Evolutionary conservation across 2,797 vertebrate species (phyloP).

Genomic region (Muscicapa striata): DNA sequence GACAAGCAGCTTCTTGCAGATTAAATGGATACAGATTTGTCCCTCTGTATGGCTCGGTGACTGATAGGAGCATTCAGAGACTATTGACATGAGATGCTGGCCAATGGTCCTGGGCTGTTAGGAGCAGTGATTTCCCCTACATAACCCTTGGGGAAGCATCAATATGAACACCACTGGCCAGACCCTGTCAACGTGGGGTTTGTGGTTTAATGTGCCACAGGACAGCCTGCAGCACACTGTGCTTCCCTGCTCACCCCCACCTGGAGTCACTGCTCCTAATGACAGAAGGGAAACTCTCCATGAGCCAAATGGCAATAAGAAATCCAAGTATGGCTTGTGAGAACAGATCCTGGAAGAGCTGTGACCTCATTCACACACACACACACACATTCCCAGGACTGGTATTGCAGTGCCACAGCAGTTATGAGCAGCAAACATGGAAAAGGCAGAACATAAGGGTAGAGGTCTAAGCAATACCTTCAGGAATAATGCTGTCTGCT

Average conservation of each 20-base stretch:
- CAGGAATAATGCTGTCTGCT: not conserved
- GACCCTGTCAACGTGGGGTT: not conserved
- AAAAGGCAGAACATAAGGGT: not conserved
- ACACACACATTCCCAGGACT: not conserved
- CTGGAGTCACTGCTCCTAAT: not conserved
- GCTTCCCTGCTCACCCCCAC: not conserved
- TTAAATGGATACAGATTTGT: not conserved
- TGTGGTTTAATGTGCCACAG: not conserved
- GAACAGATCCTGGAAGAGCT: not conserved
- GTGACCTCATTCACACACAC: not conserved
- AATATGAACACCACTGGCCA: not conserved
- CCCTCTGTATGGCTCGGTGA: not conserved
- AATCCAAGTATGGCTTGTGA: not conserved
- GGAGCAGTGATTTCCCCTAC: not conserved
- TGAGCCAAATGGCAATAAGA: not conserved
- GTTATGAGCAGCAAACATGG: not conserved
- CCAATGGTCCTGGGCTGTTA: not conserved
- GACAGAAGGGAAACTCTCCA: not conserved
- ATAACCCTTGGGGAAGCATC: not conserved
- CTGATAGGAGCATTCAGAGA: not conserved
- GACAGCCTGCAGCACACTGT: not conserved
- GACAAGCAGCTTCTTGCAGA: not conserved
- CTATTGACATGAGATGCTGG: not conserved
- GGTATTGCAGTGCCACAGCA: not conserved
- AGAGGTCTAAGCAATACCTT: not conserved